Conservation (phyloP, 1,140 invertebrate species). For the Eufriesea mexicana region DNA sequence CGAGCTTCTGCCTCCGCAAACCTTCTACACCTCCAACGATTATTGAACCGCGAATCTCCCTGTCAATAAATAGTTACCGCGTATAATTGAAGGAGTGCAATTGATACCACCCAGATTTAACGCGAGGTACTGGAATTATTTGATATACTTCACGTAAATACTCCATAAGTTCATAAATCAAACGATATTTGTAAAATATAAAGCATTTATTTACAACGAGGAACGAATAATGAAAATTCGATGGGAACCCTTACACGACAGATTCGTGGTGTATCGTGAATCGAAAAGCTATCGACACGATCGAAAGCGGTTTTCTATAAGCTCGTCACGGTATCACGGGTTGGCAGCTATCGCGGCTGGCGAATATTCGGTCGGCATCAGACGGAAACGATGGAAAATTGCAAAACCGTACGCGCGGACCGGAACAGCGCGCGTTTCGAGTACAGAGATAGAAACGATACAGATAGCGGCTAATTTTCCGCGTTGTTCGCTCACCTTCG, state of each 20-base stretch:
- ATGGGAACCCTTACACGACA: not conserved
- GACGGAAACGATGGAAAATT: not conserved
- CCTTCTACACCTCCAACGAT: too few relatives aligned
- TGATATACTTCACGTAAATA: too few relatives aligned
- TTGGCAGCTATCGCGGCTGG: not conserved
- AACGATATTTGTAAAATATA: too few relatives aligned
- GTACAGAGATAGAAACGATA: constrained; percentile 6
- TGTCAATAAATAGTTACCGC: too few relatives aligned
- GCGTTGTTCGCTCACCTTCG: not conserved
- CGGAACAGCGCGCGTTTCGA: not conserved
- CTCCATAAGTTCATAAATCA: too few relatives aligned
- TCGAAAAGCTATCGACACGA: not conserved
- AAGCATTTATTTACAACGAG: too few relatives aligned
- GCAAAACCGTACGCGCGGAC: not conserved
- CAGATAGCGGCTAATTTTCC: not conserved
- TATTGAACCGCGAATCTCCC: too few relatives aligned
- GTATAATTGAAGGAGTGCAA: too few relatives aligned
- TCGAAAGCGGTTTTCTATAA: not conserved
- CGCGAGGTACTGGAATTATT: too few relatives aligned
- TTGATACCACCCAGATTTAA: too few relatives aligned
- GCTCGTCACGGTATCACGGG: not conserved
- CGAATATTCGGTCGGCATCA: not conserved
- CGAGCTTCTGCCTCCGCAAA: too few relatives aligned
- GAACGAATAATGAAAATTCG: too few relatives aligned
- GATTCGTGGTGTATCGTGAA: not conserved